phyloP scores from a whole-genome alignment of 2,797 vertebrate genomes.

The Ispidina picta region DNA sequence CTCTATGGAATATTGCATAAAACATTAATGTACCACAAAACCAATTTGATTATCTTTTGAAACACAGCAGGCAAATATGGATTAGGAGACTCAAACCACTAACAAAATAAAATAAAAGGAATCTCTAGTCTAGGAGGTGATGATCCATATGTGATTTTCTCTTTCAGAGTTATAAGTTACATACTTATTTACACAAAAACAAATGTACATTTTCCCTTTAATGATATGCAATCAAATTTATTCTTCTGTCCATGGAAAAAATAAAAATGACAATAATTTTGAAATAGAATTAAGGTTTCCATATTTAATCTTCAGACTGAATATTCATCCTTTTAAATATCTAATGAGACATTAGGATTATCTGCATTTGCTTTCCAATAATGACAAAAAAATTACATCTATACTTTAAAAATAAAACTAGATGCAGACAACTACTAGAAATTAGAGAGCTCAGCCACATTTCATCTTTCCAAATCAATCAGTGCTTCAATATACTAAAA shows the following conservation, averaged over 20 bases:
- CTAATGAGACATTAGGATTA: neutral
- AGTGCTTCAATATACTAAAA: neutral
- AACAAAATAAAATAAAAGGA: slow-evolving; percentile 12
- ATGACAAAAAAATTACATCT: neutral
- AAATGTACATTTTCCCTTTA: neutral
- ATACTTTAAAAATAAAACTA: neutral
- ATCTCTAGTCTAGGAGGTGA: neutral
- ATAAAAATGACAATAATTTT: neutral
- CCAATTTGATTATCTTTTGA: slow-evolving; percentile 52
- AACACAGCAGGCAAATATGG: slow-evolving; percentile 48
- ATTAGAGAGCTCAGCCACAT: neutral
- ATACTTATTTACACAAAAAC: neutral
- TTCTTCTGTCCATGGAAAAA: neutral
- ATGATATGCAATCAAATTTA: neutral
- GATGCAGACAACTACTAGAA: neutral
- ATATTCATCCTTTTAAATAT: neutral
- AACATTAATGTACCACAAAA: slow-evolving; percentile 66
- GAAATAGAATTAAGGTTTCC: neutral
- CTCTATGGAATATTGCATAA: slow-evolving; percentile 67
- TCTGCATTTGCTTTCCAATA: neutral
- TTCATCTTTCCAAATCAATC: neutral
- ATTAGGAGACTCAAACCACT: slow-evolving; percentile 44
- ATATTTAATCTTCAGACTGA: neutral
- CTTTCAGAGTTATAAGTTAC: neutral
- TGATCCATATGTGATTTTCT: neutral